These are phyloP conservation scores for Kobus ellipsiprymnus DNA, from an alignment of 2,113 vertebrate genomes.

Conservation along the genomic window DNA sequence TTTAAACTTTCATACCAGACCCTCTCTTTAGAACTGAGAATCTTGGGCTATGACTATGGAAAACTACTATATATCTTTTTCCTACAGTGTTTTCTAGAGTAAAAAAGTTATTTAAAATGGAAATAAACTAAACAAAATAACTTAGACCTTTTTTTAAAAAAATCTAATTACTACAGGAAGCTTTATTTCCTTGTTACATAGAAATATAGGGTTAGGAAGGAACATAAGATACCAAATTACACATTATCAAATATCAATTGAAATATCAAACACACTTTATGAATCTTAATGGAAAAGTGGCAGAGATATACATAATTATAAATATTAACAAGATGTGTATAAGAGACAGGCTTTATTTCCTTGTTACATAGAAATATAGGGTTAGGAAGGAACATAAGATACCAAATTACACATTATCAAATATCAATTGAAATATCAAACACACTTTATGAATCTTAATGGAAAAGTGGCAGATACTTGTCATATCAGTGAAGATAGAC, in stretches of 20 bases:
- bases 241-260: background rate
- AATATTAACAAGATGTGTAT: too few relatives aligned
- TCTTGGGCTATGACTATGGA: constrained; percentile 72
- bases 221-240: background rate
- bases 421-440: constrained; percentile 22
- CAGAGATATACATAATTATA: too few relatives aligned
- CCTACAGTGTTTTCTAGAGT: constrained; percentile 47
- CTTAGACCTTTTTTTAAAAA: background rate
- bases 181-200: constrained; percentile 35
- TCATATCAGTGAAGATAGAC: background rate
- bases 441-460: background rate
- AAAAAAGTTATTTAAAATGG: constrained; percentile 61
- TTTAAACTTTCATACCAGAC: constrained; percentile 64
- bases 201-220: background rate
- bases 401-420: background rate
- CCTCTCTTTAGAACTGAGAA: constrained; percentile 64
- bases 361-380: background rate
- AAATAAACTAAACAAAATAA: constrained; percentile 49
- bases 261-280: background rate
- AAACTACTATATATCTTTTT: constrained; percentile 63
- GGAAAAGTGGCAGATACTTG: background rate
- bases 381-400: constrained; percentile 5
- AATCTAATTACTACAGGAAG: constrained; percentile 44
- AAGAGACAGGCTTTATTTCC: too few relatives aligned
- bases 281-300: background rate